Percentiles rank a stretch among this genome's conserved stretches.
Evolutionary conservation across 2,888 invertebrate genomes (phyloP).

Genomic region (Schrankia costaestrigalis): DNA sequence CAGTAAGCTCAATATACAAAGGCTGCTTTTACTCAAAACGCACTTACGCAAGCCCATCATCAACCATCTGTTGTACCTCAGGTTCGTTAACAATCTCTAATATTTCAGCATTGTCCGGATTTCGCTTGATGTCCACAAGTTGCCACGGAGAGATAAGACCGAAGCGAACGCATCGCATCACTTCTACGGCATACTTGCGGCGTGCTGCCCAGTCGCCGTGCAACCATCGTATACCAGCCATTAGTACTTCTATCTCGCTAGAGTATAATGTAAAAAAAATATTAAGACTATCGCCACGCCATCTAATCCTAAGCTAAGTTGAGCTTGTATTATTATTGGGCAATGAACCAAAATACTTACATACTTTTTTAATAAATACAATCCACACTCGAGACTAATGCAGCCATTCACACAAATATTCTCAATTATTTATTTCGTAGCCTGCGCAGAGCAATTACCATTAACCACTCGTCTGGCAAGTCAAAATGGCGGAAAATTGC

Average conservation of each 20-base stretch:
- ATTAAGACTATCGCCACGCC: too few species aligned
- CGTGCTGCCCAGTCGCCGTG: conserved; percentile 85
- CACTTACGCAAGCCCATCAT: conserved; percentile 89
- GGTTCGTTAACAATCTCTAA: conserved; percentile 84
- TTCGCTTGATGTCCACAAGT: conserved; percentile 87
- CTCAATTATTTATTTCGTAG: too few species aligned
- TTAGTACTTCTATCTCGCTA: conserved; percentile 87
- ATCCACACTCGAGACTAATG: too few species aligned
- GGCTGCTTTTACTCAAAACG: background rate
- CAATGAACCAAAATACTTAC: too few species aligned
- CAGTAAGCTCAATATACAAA: background rate
- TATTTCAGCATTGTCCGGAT: conserved; percentile 86
- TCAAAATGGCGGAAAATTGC: too few species aligned
- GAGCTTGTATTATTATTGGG: too few species aligned
- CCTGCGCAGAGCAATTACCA: too few species aligned
- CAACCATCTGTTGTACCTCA: conserved; percentile 87
- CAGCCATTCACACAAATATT: too few species aligned
- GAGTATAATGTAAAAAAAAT: conserved; percentile 4
- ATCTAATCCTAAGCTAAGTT: too few species aligned
- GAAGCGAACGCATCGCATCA: conserved; percentile 87
- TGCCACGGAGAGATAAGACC: conserved; percentile 90
- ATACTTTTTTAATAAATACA: too few species aligned
- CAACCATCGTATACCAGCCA: conserved; percentile 91
- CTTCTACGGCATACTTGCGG: conserved; percentile 76
- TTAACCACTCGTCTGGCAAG: too few species aligned